A percentile compares a stretch with the other conserved stretches of the same genome.
phyloP scores from a whole-genome alignment of 2,888 invertebrate genomes.

The Metellina segmentata region DNA sequence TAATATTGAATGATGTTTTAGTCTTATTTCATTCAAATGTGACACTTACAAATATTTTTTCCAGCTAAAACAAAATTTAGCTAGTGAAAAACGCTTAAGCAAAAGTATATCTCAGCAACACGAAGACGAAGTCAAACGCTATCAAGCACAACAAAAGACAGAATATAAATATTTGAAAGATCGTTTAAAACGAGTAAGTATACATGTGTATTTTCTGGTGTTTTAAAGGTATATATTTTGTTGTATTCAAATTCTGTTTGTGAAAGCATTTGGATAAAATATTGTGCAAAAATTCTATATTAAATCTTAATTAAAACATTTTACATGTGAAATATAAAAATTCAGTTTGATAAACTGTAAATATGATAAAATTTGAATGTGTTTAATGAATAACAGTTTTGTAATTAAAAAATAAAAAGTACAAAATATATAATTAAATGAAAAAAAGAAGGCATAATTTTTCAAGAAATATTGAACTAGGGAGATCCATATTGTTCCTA shows the following conservation, averaged over 20 bases:
- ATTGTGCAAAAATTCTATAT: background rate
- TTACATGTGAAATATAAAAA: background rate
- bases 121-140: conserved; percentile 94
- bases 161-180: conserved; percentile 97
- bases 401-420: too few species aligned
- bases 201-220: background rate
- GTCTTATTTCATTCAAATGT: too few species aligned
- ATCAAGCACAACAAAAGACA: conserved; percentile 95
- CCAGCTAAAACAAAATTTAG: conserved; percentile 92
- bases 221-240: background rate
- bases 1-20: too few species aligned
- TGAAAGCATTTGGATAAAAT: background rate
- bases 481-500: too few species aligned
- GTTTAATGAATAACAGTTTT: too few species aligned
- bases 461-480: too few species aligned
- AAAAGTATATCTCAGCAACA: conserved; percentile 95
- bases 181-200: conserved; percentile 88
- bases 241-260: background rate
- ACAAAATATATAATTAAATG: too few species aligned
- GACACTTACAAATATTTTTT: conserved; percentile 54
- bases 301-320: conserved; percentile 15
- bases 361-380: too few species aligned
- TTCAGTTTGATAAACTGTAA: background rate
- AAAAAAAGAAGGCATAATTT: too few species aligned
- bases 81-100: conserved; percentile 94